Percentiles rank a stretch among this genome's conserved stretches.
These are phyloP conservation scores for Thunnus maccoyii DNA, from an alignment of 2,113 vertebrate species.

Conservation along the genomic window DNA sequence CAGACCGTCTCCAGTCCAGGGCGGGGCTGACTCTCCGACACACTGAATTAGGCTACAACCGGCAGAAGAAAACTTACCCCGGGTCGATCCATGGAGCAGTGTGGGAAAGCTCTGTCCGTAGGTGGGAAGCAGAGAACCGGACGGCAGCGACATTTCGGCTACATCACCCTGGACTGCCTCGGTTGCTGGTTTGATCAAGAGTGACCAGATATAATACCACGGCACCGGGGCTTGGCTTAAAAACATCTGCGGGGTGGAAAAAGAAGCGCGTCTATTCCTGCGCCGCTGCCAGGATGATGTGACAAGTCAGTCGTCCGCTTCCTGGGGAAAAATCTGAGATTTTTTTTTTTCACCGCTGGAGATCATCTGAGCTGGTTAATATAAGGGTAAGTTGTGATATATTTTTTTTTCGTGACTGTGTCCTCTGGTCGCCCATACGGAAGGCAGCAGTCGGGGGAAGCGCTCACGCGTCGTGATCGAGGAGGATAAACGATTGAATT, in stretches of 20 bases:
- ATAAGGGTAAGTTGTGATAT: conserved; percentile 80
- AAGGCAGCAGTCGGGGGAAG: conserved; percentile 51
- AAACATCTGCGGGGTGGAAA: conserved; percentile 53
- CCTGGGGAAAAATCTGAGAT: conserved; percentile 46
- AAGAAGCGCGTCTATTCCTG: conserved; percentile 60
- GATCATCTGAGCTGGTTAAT: conserved; percentile 64
- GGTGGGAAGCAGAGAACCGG: conserved; percentile 68
- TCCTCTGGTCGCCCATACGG: conserved; percentile 47
- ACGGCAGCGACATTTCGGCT: conserved; percentile 44
- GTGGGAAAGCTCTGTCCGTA: conserved; percentile 79
- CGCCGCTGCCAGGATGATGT: conserved; percentile 78
- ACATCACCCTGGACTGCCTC: conserved; percentile 42
- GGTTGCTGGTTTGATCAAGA: conserved; percentile 31
- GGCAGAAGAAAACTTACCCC: conserved; percentile 82
- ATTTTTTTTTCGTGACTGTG: conserved; percentile 45
- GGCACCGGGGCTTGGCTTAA: conserved; percentile 45
- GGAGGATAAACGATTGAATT: conserved; percentile 35
- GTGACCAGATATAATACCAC: conserved; percentile 39
- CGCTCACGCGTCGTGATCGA: conserved; percentile 67
- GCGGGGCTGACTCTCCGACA: conserved; percentile 81
- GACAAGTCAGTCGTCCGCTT: conserved; percentile 68
- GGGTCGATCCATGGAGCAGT: conserved; percentile 78
- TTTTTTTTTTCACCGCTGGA: conserved; percentile 58
- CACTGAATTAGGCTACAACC: conserved; percentile 78
- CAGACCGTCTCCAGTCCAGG: conserved; percentile 74